Evolutionary conservation across 2,888 invertebrate genomes (phyloP), one percentile per base, ranked within the genome.

Genomic region (Metalampra italica): DNA sequence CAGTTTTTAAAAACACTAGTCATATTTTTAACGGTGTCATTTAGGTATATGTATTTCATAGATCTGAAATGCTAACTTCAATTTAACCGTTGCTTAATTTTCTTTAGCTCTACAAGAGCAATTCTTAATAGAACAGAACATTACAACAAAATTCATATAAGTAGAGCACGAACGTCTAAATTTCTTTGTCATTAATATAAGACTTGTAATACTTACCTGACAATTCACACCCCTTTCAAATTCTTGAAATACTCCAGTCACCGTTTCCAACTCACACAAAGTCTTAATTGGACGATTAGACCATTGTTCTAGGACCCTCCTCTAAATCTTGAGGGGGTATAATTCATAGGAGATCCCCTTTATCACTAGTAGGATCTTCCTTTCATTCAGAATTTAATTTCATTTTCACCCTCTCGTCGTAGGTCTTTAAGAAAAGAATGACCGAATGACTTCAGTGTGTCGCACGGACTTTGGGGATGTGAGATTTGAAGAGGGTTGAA

Each of bases 341-440:
- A 80, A 84, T 82, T 88, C 86, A 87, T 85, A 80, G 79, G 66
- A 69, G 73, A 74, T 78, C 77, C 83, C 84, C 74, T 82, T 84
- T 80, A 83, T 81, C 79, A 75, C 77, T 80, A 73, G 71, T 71
- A 57, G 75, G 79, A 80, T 81, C 68, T 75, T 76, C 82, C 84
- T 83, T 86, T 87, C 85, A 87, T 81, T 82, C 71, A 78, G 81
- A 85, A 86, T 88, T 87, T 88, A 85, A 89, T 89, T 88, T 88
- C 82, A 83, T 87, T 82, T 81, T 82, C 88, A 85, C 89, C 87
- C 86, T 83, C 82, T 77, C 75, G 32, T 45, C 45, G 47, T 49
- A 60, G 60, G 68, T 60, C 66, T 70, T 80, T 76, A 77, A 82
- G 82, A 81, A 82, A 85, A 86, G 83, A 87, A 83, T 85, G 85